Percentiles rank a stretch among this genome's conserved stretches.
Evolutionary conservation across 1,140 invertebrate species (phyloP).

Genomic region (Medauroidea extradentata): DNA sequence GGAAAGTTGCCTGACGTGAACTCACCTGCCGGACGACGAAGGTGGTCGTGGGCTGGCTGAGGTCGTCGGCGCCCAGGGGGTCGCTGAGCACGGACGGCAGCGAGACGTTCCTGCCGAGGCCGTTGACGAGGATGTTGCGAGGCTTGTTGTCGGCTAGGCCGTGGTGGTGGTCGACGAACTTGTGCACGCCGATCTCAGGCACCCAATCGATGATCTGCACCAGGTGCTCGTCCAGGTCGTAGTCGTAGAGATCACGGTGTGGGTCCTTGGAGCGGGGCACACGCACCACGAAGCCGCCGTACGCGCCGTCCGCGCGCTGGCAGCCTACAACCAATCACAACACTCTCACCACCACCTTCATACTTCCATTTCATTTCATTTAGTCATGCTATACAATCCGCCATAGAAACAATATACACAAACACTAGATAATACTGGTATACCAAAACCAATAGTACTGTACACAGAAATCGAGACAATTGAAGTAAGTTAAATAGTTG

Average conservation of each 20-base stretch:
- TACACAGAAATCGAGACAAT: too few species aligned
- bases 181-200: slow-evolving; percentile 58
- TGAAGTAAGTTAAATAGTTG: too few species aligned
- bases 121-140: slow-evolving; percentile 71
- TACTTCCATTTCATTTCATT: background rate
- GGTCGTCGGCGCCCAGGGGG: slow-evolving; percentile 30
- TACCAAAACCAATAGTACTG: too few species aligned
- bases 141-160: slow-evolving; percentile 75
- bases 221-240: slow-evolving; percentile 63
- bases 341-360: slow-evolving; percentile 13
- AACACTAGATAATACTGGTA: too few species aligned
- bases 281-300: slow-evolving; percentile 69
- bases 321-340: slow-evolving; percentile 49
- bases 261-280: slow-evolving; percentile 52
- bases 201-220: slow-evolving; percentile 67
- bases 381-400: background rate
- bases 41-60: slow-evolving; percentile 44
- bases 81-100: slow-evolving; percentile 35
- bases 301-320: slow-evolving; percentile 76
- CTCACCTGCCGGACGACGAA: slow-evolving; percentile 58
- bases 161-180: slow-evolving; percentile 74
- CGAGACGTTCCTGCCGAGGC: slow-evolving; percentile 56
- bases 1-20: too few species aligned
- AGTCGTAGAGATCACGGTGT: slow-evolving; percentile 60
- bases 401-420: too few species aligned